These are phyloP conservation scores for Patagioenas fasciata DNA, from an alignment of 2,113 vertebrate species.

Conservation along the genomic window DNA sequence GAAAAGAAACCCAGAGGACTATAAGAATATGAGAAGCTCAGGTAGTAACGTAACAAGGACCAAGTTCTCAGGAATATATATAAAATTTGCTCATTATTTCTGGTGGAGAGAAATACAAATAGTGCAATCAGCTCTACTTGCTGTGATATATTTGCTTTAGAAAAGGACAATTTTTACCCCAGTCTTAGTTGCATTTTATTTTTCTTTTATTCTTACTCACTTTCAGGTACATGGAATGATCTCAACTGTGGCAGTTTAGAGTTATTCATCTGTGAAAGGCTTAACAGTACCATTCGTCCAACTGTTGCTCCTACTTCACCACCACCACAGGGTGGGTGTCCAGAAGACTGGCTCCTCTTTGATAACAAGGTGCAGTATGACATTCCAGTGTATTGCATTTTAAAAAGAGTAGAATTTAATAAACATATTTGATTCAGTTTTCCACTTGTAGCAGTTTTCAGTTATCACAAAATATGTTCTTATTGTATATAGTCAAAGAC, in stretches of 20 bases:
- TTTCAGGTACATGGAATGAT: slow-evolving; percentile 94
- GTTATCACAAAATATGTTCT: not conserved
- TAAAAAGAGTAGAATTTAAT: not conserved
- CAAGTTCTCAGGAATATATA: not conserved
- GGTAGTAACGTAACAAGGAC: not conserved
- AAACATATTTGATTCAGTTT: not conserved
- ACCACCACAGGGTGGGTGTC: slow-evolving; percentile 80
- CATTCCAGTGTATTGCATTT: not conserved
- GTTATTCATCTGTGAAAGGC: slow-evolving; percentile 89
- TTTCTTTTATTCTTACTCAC: not conserved
- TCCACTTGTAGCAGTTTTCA: not conserved
- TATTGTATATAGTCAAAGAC: not conserved
- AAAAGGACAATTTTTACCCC: not conserved
- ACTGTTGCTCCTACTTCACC: slow-evolving; percentile 73
- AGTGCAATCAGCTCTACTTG: not conserved
- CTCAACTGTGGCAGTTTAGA: slow-evolving; percentile 88
- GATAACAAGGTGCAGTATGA: slow-evolving; percentile 81
- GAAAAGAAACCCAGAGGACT: not conserved
- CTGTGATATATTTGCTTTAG: not conserved
- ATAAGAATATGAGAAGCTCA: not conserved
- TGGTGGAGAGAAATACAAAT: not conserved
- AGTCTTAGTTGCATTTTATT: not conserved
- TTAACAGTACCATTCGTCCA: slow-evolving; percentile 76
- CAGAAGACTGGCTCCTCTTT: slow-evolving; percentile 82
- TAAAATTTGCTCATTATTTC: not conserved